Evolutionary conservation across 1,140 invertebrate species (phyloP).

Genomic region (Oscheius sp.): DNA sequence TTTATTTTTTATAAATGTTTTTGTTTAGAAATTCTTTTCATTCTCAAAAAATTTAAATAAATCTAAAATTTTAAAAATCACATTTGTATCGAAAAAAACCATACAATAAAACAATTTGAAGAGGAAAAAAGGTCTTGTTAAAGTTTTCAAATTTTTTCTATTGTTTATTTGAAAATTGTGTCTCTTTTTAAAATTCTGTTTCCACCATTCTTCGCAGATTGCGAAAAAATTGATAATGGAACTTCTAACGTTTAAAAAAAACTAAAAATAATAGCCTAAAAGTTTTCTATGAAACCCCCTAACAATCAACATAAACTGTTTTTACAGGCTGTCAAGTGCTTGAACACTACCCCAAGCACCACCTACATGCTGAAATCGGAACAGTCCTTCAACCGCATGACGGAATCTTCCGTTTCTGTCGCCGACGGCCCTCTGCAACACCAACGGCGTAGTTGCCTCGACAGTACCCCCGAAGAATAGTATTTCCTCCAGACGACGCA

Average conservation of each 20-base stretch:
- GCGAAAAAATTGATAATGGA: constrained; percentile 10
- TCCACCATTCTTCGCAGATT: constrained; percentile 7
- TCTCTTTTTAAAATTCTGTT: constrained; percentile 4
- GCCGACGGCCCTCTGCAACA: neutral
- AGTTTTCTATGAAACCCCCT: too few species aligned
- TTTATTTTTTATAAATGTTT: too few species aligned
- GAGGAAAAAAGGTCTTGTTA: neutral
- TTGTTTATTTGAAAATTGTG: constrained; percentile 28
- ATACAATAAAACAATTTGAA: constrained; percentile 2
- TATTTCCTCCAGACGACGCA: neutral
- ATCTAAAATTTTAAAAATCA: too few species aligned
- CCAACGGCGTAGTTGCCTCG: neutral
- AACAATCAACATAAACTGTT: too few species aligned
- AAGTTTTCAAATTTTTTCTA: neutral
- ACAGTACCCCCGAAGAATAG: neutral
- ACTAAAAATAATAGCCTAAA: neutral
- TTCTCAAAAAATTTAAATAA: too few species aligned
- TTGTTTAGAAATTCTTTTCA: too few species aligned
- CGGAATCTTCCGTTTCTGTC: constrained; percentile 51
- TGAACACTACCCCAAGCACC: constrained; percentile 54
- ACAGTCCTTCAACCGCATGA: constrained; percentile 57
- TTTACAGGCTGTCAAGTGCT: constrained; percentile 52
- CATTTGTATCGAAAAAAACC: too few species aligned
- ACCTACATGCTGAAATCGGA: constrained; percentile 60
- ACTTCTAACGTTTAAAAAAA: neutral